A percentile compares a stretch with the other conserved stretches of the same genome.
Evolutionary conservation across 2,797 vertebrate genomes (phyloP).

Genomic region (Acrossocheilus fasciatus): DNA sequence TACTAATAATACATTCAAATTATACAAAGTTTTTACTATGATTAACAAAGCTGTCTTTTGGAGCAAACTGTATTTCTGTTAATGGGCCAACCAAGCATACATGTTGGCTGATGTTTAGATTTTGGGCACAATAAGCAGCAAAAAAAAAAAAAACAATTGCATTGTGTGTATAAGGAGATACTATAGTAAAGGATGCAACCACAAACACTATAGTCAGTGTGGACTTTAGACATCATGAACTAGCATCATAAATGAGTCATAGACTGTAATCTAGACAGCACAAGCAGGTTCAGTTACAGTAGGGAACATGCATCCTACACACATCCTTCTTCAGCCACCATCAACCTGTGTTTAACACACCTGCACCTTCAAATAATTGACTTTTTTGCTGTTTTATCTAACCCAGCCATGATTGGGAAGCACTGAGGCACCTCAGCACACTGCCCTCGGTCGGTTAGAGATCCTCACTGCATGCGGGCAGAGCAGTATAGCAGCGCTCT

Average conservation of each 20-base stretch:
- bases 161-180: neutral
- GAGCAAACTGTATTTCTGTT: neutral
- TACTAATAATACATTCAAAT: no score
- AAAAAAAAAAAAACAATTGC: neutral
- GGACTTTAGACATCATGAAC: slow-evolving; percentile 31
- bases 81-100: neutral
- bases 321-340: neutral
- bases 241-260: slow-evolving; percentile 63
- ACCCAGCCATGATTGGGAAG: slow-evolving; percentile 21
- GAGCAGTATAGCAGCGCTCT: slow-evolving; percentile 82
- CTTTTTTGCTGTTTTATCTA: slow-evolving; percentile 46
- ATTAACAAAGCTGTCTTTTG: neutral
- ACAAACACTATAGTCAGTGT: neutral
- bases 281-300: slow-evolving; percentile 15
- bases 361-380: slow-evolving; percentile 26
- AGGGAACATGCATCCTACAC: neutral
- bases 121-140: no score
- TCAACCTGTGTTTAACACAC: neutral
- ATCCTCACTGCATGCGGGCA: slow-evolving; percentile 65
- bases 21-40: neutral
- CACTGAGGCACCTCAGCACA: neutral
- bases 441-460: slow-evolving; percentile 60
- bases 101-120: no score
- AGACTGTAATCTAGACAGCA: slow-evolving; percentile 21
- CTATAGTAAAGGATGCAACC: neutral